Evolutionary conservation across 2,113 vertebrate species (phyloP).

Genomic region (Microcebus jonahi): DNA sequence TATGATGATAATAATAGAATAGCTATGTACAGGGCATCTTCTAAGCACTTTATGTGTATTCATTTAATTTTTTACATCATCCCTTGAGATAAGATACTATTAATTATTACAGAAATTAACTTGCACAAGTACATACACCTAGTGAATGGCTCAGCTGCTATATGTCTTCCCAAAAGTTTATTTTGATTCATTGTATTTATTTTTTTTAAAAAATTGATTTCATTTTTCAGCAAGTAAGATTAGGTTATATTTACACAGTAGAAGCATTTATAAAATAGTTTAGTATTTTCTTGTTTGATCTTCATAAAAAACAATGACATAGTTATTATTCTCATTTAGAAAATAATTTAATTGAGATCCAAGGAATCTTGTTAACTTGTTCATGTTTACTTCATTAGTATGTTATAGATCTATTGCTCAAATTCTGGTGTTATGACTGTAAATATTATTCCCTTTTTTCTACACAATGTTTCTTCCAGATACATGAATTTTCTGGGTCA

Average conservation of each 20-base stretch:
- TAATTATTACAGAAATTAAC: not conserved
- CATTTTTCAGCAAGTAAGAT: not conserved
- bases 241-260: not conserved
- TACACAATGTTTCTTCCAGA: not conserved
- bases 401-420: not conserved
- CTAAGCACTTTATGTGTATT: not conserved
- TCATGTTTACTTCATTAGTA: not conserved
- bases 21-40: not conserved
- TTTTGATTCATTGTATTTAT: not conserved
- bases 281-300: not conserved
- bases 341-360: not conserved
- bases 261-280: not conserved
- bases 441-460: not conserved
- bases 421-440: not conserved
- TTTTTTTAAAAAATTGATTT: not conserved
- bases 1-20: not conserved
- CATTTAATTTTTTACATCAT: not conserved
- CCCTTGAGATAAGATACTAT: not conserved
- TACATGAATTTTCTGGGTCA: not conserved
- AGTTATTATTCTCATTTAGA: not conserved
- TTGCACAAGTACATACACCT: not conserved
- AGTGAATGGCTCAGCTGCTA: not conserved
- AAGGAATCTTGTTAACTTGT: not conserved
- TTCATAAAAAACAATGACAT: not conserved
- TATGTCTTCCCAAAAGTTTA: not conserved